These are phyloP conservation scores for Moxostoma hubbsi DNA, from an alignment of 2,797 vertebrate species.

Conservation along the genomic window DNA sequence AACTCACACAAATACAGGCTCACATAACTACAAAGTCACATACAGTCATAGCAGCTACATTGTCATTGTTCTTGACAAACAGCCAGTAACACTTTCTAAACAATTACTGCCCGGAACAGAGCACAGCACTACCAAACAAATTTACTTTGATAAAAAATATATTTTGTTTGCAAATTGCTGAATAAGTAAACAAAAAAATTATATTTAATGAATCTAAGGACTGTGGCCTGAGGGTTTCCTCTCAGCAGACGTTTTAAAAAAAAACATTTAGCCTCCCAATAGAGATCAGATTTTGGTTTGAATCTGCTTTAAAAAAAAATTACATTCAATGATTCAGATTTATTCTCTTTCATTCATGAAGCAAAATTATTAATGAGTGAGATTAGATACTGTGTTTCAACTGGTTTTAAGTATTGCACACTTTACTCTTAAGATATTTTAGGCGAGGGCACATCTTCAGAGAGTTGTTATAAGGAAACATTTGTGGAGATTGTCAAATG, in stretches of 20 bases:
- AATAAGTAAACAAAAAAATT: slow-evolving; percentile 7
- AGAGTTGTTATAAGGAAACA: too few species aligned
- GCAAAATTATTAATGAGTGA: slow-evolving; percentile 30
- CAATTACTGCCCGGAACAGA: slow-evolving; percentile 66
- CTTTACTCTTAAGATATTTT: too few species aligned
- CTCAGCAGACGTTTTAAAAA: background rate
- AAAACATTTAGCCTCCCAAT: background rate
- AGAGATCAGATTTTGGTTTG: background rate
- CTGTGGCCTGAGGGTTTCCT: background rate
- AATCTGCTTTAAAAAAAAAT: slow-evolving; percentile 19
- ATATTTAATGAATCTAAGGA: background rate
- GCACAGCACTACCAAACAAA: slow-evolving; percentile 16
- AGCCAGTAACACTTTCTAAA: slow-evolving; percentile 65
- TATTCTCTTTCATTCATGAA: background rate
- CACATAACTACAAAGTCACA: slow-evolving; percentile 48
- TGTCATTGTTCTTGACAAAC: slow-evolving; percentile 65
- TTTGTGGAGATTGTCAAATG: too few species aligned
- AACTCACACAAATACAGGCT: slow-evolving; percentile 43
- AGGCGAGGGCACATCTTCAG: too few species aligned
- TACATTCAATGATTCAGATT: slow-evolving; percentile 1
- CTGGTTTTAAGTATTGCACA: too few species aligned
- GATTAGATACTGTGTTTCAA: too few species aligned
- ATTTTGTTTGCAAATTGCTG: background rate
- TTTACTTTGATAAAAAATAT: slow-evolving; percentile 9
- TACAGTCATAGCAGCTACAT: slow-evolving; percentile 58